Conservation (phyloP, 2,113 vertebrate species). For the Phalacrocorax pelagicus region DNA sequence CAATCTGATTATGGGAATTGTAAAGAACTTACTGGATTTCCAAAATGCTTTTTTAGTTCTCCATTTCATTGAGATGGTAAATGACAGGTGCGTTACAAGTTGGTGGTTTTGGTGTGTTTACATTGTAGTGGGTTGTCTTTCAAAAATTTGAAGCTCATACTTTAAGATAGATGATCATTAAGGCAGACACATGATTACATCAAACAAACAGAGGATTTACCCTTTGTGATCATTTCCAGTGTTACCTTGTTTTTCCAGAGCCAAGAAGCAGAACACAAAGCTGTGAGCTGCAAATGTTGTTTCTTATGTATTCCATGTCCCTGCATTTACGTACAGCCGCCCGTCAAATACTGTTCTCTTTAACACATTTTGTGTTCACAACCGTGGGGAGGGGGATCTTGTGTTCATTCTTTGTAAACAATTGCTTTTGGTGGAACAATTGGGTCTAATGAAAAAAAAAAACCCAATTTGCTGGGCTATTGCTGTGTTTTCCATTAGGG, state of each 20-base stretch:
- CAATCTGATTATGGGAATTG: too few relatives aligned
- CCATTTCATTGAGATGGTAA: background rate
- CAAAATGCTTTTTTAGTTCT: background rate
- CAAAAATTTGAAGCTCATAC: background rate
- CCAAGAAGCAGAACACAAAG: background rate
- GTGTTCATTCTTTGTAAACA: background rate
- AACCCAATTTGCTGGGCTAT: background rate
- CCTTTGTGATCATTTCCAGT: background rate
- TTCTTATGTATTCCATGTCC: background rate
- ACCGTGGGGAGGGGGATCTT: background rate
- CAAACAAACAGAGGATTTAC: background rate
- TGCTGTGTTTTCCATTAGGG: background rate
- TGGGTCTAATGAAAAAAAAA: background rate
- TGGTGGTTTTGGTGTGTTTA: background rate
- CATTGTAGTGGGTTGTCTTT: background rate
- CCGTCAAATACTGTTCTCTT: background rate
- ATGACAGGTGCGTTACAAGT: background rate
- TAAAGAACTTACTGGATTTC: background rate
- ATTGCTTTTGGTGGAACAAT: background rate
- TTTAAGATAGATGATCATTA: background rate
- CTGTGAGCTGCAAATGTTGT: background rate
- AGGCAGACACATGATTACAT: background rate
- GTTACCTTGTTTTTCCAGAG: background rate
- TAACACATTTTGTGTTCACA: accelerated
- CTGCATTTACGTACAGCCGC: background rate